phyloP scores from a whole-genome alignment of 2,888 invertebrate species.

The Synergus japonicus region DNA sequence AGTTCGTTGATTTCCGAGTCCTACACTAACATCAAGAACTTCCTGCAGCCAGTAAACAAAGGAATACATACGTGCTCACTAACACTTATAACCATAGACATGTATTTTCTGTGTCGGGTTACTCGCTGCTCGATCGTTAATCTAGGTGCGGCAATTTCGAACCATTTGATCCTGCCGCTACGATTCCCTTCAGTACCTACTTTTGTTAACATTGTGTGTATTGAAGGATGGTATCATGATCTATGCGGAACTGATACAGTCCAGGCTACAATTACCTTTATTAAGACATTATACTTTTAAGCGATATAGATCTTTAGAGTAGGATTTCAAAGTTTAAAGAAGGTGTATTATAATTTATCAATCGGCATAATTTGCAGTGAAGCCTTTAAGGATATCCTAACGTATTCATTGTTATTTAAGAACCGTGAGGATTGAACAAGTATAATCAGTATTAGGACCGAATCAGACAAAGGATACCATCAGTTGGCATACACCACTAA shows the following conservation, averaged over 20 bases:
- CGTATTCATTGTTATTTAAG: background rate
- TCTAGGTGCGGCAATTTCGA: background rate
- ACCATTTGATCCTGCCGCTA: background rate
- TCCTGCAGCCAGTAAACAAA: conserved; percentile 3
- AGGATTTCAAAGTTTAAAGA: no score
- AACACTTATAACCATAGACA: background rate
- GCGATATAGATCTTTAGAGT: no score
- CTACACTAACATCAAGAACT: conserved; percentile 1
- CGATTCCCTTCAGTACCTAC: background rate
- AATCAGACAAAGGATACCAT: background rate
- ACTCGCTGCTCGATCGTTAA: conserved; percentile 2
- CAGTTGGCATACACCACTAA: conserved; percentile 69
- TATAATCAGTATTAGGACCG: background rate
- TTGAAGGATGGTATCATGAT: background rate
- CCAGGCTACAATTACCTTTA: no score
- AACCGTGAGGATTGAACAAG: background rate
- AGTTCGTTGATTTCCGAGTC: background rate
- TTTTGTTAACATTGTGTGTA: background rate
- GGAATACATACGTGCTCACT: background rate
- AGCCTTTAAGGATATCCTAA: background rate
- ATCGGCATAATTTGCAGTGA: no score
- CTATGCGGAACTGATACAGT: background rate
- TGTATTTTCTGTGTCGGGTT: background rate
- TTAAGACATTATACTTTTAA: no score
- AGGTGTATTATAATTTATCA: no score